phyloP scores from a whole-genome alignment of 2,888 invertebrate genomes.

The Noctua janthina region DNA sequence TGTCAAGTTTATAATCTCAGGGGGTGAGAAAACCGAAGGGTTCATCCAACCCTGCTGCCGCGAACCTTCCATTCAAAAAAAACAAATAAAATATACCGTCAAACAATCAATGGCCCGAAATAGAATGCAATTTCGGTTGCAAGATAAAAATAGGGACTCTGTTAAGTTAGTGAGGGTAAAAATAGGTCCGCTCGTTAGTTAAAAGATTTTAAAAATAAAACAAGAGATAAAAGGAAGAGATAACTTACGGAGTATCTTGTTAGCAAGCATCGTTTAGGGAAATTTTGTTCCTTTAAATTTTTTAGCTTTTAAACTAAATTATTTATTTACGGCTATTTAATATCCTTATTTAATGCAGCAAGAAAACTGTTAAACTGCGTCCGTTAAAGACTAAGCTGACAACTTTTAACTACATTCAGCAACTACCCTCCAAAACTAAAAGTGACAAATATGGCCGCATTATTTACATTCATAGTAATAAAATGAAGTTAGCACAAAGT shows the following conservation, averaged over 20 bases:
- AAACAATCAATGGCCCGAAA: slow-evolving; percentile 74
- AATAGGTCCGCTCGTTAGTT: slow-evolving; percentile 68
- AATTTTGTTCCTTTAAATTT: slow-evolving; percentile 33
- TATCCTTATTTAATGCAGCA: slow-evolving; percentile 10
- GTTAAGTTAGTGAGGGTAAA: slow-evolving; percentile 66
- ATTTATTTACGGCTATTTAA: slow-evolving; percentile 6
- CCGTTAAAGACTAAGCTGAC: background rate
- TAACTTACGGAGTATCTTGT: slow-evolving; percentile 53
- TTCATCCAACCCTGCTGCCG: slow-evolving; percentile 48
- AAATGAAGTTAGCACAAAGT: slow-evolving; percentile 33
- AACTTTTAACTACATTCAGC: slow-evolving; percentile 1
- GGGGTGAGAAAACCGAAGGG: slow-evolving; percentile 65
- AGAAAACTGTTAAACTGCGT: background rate
- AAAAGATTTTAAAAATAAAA: slow-evolving; percentile 64
- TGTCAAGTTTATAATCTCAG: slow-evolving; percentile 72
- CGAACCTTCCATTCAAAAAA: slow-evolving; percentile 68
- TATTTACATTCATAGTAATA: slow-evolving; percentile 44
- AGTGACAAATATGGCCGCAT: slow-evolving; percentile 28
- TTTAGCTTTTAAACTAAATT: background rate
- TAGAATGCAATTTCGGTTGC: slow-evolving; percentile 74
- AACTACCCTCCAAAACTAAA: slow-evolving; percentile 7
- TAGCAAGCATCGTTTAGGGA: slow-evolving; percentile 49
- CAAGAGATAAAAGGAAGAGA: slow-evolving; percentile 41
- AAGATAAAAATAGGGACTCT: slow-evolving; percentile 72
- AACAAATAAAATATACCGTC: slow-evolving; percentile 70